Conservation (phyloP, 2,888 invertebrate species). For the Sminthurinus aureus region DNA sequence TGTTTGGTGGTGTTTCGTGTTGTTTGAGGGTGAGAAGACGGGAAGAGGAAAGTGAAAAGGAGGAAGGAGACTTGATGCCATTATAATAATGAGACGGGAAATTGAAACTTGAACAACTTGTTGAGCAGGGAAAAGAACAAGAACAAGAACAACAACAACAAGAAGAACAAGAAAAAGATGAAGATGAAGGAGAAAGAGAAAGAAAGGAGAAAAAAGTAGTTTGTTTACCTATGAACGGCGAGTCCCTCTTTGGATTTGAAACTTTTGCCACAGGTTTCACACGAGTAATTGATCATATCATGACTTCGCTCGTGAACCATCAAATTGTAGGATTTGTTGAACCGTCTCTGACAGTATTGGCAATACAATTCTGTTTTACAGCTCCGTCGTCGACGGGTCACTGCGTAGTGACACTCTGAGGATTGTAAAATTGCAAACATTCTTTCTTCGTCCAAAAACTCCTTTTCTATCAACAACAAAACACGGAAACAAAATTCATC, state of each 20-base stretch:
- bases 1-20: not conserved
- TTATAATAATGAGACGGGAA: slow-evolving; percentile 1
- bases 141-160: not conserved
- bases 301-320: slow-evolving; percentile 99
- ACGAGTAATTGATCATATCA: slow-evolving; percentile 91
- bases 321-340: slow-evolving; percentile 98
- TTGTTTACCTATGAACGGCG: slow-evolving; percentile 85
- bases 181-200: not conserved
- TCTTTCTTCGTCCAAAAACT: not conserved
- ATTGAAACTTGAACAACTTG: slow-evolving; percentile 7
- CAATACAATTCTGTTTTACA: slow-evolving; percentile 66
- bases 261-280: slow-evolving; percentile 97
- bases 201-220: slow-evolving; percentile 13
- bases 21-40: not conserved
- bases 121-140: not conserved
- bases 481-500: not conserved
- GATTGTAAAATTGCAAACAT: slow-evolving; percentile 42
- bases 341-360: slow-evolving; percentile 96
- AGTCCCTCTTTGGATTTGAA: slow-evolving; percentile 98
- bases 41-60: not conserved
- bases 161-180: not conserved
- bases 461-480: not conserved
- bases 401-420: slow-evolving; percentile 32
- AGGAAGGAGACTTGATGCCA: not conserved
- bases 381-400: slow-evolving; percentile 32